phyloP scores from a whole-genome alignment of 2,888 invertebrate genomes.

The Nudaria mundana region DNA sequence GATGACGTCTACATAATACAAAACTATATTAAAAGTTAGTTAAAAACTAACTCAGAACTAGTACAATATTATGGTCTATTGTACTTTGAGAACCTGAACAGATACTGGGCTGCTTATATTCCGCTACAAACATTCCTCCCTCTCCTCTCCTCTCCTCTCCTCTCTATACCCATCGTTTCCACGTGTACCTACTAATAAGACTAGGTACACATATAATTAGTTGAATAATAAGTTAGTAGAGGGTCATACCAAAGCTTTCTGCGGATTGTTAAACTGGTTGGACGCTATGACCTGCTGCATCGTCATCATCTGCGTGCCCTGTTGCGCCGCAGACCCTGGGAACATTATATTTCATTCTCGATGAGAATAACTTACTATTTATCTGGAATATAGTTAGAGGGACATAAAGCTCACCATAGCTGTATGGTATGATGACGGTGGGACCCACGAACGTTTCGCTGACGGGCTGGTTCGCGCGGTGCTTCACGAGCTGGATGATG shows the following conservation, averaged over 20 bases:
- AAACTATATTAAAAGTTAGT: too few relatives aligned
- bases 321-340: conserved; percentile 39
- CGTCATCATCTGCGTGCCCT: conserved; percentile 56
- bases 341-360: not conserved
- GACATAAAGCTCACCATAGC: conserved; percentile 86
- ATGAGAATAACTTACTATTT: not conserved
- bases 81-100: too few relatives aligned
- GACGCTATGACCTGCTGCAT: conserved; percentile 84
- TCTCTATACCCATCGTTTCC: not conserved
- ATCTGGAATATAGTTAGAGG: too few relatives aligned
- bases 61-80: too few relatives aligned
- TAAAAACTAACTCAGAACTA: too few relatives aligned
- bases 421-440: conserved; percentile 89
- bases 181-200: not conserved
- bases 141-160: too few relatives aligned
- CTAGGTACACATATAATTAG: not conserved
- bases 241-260: conserved; percentile 90
- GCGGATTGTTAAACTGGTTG: conserved; percentile 91
- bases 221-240: not conserved
- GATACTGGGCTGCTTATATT: too few relatives aligned
- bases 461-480: conserved; percentile 85
- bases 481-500: conserved; percentile 88
- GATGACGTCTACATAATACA: too few relatives aligned
- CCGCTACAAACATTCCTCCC: too few relatives aligned
- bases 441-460: conserved; percentile 95